A percentile compares a stretch with the other conserved stretches of the same genome.
These are phyloP conservation scores for Rhopalosiphum nymphaeae DNA, from an alignment of 2,888 invertebrate genomes.

Conservation along the genomic window DNA sequence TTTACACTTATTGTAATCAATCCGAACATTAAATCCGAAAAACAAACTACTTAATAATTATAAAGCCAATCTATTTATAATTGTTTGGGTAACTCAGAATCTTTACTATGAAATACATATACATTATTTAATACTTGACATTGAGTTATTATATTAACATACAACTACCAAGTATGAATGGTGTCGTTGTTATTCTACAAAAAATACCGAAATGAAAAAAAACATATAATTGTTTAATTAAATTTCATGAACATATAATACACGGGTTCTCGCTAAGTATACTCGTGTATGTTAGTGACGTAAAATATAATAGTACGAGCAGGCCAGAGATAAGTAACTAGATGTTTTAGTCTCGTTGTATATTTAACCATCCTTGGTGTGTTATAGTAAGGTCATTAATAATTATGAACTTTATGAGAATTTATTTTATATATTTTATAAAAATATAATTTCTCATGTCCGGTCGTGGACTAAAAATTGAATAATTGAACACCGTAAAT, in stretches of 20 bases:
- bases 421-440: background rate
- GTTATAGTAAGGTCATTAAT: background rate
- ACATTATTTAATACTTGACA: too few species aligned
- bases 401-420: background rate
- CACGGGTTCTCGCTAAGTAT: background rate
- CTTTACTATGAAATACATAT: too few species aligned
- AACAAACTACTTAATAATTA: background rate
- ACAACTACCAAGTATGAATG: too few species aligned
- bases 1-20: background rate
- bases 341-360: background rate
- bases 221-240: too few species aligned
- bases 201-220: too few species aligned
- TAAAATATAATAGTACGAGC: background rate
- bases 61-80: too few species aligned
- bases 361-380: background rate
- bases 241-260: too few species aligned
- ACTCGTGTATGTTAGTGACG: too few species aligned
- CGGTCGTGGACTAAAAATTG: background rate
- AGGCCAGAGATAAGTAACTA: background rate
- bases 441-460: background rate
- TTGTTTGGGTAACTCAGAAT: too few species aligned
- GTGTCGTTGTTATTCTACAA: too few species aligned
- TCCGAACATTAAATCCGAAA: background rate
- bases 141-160: too few species aligned
- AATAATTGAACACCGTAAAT: background rate